Conservation (phyloP, 2,113 vertebrate species). For the Myrmophylax atrothorax region DNA sequence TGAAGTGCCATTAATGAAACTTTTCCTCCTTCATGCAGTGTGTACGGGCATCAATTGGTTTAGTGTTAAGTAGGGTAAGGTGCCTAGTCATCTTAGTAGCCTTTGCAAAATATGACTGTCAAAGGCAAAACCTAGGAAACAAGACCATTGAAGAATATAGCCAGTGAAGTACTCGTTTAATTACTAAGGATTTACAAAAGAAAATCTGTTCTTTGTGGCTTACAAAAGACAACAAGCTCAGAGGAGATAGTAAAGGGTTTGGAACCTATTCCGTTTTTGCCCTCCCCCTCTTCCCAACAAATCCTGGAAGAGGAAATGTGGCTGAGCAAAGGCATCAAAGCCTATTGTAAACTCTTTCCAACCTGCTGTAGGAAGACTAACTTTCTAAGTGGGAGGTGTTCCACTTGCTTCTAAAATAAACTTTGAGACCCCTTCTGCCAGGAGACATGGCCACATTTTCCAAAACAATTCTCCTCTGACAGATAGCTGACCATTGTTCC, state of each 20-base stretch:
- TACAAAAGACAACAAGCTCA: slow-evolving; percentile 84
- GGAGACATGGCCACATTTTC: neutral
- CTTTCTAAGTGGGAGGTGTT: slow-evolving; percentile 62
- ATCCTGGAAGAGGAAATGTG: slow-evolving; percentile 78
- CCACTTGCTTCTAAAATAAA: slow-evolving; percentile 52
- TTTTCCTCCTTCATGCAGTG: slow-evolving; percentile 80
- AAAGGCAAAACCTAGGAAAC: slow-evolving; percentile 84
- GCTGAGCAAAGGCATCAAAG: slow-evolving; percentile 80
- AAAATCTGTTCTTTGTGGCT: slow-evolving; percentile 83
- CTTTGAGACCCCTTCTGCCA: slow-evolving; percentile 22
- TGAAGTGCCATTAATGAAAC: slow-evolving; percentile 90
- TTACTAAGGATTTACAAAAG: slow-evolving; percentile 83
- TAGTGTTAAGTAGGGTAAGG: slow-evolving; percentile 78
- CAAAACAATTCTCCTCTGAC: slow-evolving; percentile 6
- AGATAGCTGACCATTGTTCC: neutral
- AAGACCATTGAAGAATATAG: slow-evolving; percentile 74
- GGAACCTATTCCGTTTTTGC: slow-evolving; percentile 13
- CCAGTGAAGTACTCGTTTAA: slow-evolving; percentile 82
- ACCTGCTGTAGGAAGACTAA: slow-evolving; percentile 38
- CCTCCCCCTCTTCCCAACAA: slow-evolving; percentile 71
- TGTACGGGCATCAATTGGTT: slow-evolving; percentile 80
- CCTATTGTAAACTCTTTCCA: slow-evolving; percentile 68
- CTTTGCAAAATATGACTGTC: slow-evolving; percentile 82
- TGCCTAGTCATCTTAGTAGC: slow-evolving; percentile 75
- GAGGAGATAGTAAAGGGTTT: slow-evolving; percentile 76